Conservation (phyloP, 2,113 vertebrate species). For the Sturnira hondurensis region DNA sequence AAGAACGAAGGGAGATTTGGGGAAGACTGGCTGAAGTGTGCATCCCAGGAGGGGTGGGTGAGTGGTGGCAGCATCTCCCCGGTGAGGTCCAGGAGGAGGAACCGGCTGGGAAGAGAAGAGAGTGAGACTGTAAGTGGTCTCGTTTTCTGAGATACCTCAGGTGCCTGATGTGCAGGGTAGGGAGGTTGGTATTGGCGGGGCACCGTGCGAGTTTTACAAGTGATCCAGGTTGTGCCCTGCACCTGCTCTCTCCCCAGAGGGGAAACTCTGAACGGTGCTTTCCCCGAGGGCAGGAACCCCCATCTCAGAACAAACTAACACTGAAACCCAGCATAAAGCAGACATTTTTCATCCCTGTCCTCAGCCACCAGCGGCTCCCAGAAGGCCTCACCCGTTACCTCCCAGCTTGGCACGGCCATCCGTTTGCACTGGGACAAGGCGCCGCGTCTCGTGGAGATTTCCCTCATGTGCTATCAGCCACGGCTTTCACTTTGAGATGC, state of each 20-base stretch:
- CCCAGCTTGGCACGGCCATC: slow-evolving; percentile 34
- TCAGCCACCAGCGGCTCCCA: neutral
- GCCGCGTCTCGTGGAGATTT: slow-evolving; percentile 18
- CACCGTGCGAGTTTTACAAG: neutral
- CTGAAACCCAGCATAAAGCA: neutral
- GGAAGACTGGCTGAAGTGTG: neutral
- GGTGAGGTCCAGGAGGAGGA: neutral
- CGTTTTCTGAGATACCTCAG: neutral
- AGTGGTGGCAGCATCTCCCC: neutral
- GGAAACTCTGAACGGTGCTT: neutral
- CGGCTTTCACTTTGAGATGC: neutral
- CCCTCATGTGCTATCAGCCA: slow-evolving; percentile 9
- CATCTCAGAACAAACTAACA: neutral
- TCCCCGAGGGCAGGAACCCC: neutral
- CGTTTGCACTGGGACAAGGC: slow-evolving; percentile 20
- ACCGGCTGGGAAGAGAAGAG: neutral
- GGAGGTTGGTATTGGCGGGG: neutral
- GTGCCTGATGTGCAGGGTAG: neutral
- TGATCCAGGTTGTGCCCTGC: neutral
- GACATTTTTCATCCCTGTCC: slow-evolving; percentile 46
- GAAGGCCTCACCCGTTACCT: slow-evolving; percentile 2
- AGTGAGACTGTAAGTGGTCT: neutral
- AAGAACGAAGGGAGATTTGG: neutral
- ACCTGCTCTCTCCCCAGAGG: neutral
- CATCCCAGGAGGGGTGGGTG: neutral